Conservation (phyloP, 2,113 vertebrate species). For the Corydoras maculifer region DNA sequence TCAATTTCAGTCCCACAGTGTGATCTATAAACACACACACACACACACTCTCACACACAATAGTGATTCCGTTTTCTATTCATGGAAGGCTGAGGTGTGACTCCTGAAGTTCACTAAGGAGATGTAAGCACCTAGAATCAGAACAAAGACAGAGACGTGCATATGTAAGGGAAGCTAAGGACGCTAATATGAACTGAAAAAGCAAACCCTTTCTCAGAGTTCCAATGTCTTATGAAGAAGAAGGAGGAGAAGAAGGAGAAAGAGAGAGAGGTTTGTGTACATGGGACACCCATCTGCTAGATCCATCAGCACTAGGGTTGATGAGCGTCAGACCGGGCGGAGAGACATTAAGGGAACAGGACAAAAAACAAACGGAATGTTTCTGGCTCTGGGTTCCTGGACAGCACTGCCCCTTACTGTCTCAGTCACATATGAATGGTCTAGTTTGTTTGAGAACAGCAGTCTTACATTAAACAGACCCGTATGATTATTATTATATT, state of each 20-base stretch:
- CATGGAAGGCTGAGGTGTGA: slow-evolving; percentile 45
- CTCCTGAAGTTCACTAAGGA: slow-evolving; percentile 37
- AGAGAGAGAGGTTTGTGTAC: slow-evolving; percentile 1
- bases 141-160: slow-evolving; percentile 9
- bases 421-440: slow-evolving; percentile 26
- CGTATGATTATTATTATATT: slow-evolving; percentile 42
- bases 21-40: not conserved
- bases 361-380: slow-evolving; percentile 31
- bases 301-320: slow-evolving; percentile 28
- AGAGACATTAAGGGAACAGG: slow-evolving; percentile 16
- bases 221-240: too few species aligned
- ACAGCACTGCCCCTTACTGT: slow-evolving; percentile 25
- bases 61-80: not conserved
- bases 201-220: not conserved
- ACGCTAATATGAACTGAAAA: not conserved
- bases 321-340: slow-evolving; percentile 23
- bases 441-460: slow-evolving; percentile 38
- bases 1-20: too few species aligned
- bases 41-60: slow-evolving; percentile 25
- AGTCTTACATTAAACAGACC: slow-evolving; percentile 29
- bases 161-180: not conserved
- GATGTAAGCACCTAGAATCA: slow-evolving; percentile 22
- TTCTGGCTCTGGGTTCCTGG: slow-evolving; percentile 25
- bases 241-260: not conserved
- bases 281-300: slow-evolving; percentile 29